Conservation (phyloP, 2,888 invertebrate species). For the Polyommatus icarus region DNA sequence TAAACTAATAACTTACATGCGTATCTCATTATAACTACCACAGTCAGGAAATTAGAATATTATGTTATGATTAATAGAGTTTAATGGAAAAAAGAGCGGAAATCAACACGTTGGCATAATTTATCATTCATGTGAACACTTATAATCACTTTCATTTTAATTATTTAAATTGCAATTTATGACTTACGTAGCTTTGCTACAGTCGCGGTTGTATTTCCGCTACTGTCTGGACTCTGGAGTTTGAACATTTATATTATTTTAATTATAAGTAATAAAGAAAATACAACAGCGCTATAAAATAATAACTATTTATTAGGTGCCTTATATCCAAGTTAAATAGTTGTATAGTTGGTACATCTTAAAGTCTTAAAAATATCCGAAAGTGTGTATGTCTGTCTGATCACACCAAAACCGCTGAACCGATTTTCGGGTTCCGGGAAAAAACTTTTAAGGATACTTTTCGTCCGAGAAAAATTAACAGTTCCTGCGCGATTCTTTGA, state of each 20-base stretch:
- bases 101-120: conserved; percentile 3
- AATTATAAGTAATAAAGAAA: no score
- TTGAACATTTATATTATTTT: neutral
- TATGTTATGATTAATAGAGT: conserved; percentile 13
- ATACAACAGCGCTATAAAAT: no score
- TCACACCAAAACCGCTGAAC: no score
- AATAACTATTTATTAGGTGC: no score
- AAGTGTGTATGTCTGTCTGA: no score
- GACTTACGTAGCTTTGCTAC: neutral
- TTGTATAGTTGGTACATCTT: no score
- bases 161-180: conserved; percentile 8
- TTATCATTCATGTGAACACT: conserved; percentile 15
- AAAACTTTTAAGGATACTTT: no score
- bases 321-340: no score
- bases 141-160: conserved; percentile 8
- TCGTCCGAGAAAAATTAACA: no score
- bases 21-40: neutral
- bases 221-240: neutral
- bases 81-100: conserved; percentile 14
- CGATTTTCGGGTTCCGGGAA: no score
- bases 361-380: no score
- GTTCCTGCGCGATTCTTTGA: no score
- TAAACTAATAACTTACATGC: neutral
- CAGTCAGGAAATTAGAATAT: conserved; percentile 1
- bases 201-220: conserved; percentile 1